phyloP scores from a whole-genome alignment of 37 sponge, comb jelly and placozoan species.

The Mnemiopsis leidyi region DNA sequence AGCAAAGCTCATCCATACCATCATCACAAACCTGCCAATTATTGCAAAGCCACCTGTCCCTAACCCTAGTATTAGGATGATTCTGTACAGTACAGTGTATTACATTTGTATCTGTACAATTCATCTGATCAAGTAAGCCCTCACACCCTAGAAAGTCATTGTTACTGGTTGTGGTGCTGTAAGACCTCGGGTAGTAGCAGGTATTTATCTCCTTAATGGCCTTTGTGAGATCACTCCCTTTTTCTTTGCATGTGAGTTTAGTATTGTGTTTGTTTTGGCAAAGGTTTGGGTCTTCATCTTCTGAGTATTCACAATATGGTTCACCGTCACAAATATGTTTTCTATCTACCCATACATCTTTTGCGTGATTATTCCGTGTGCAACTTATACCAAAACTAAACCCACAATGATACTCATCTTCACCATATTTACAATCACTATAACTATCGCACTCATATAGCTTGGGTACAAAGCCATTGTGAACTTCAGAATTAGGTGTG shows the following conservation, averaged over 20 bases:
- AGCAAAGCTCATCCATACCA: neutral
- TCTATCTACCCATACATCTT: neutral
- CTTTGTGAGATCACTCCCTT: neutral
- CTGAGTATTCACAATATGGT: neutral
- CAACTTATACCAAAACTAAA: neutral
- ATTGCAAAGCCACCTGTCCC: slow-evolving; percentile 28
- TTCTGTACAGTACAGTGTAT: neutral
- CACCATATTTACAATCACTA: slow-evolving; percentile 38
- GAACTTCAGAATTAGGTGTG: neutral
- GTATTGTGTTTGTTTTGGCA: neutral
- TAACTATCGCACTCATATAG: neutral
- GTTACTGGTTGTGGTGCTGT: neutral
- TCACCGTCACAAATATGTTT: neutral
- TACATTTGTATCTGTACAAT: neutral
- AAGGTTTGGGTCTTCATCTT: neutral
- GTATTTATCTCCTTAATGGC: neutral
- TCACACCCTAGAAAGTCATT: slow-evolving; percentile 11
- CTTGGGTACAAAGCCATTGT: neutral
- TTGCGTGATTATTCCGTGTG: neutral
- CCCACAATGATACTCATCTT: neutral
- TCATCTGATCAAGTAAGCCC: neutral
- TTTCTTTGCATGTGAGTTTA: neutral
- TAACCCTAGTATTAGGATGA: neutral
- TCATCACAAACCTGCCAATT: slow-evolving; percentile 14
- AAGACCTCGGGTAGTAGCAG: neutral